Evolutionary conservation across 2,113 vertebrate genomes (phyloP).

Genomic region (Stigmatopora argus): DNA sequence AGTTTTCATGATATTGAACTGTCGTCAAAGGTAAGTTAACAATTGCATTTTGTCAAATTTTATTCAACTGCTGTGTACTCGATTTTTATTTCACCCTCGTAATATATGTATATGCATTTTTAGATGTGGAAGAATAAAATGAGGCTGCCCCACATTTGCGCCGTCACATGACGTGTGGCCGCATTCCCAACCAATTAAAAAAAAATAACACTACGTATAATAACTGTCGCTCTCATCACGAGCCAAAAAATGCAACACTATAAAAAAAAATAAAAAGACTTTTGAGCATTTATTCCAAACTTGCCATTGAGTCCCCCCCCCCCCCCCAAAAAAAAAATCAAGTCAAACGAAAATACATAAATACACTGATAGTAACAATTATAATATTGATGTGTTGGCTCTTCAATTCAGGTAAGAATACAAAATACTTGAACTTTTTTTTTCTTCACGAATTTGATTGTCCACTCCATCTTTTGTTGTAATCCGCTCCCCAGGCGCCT

Average conservation of each 20-base stretch:
- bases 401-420: slow-evolving; percentile 13
- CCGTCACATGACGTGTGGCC: slow-evolving; percentile 49
- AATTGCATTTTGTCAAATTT: no score
- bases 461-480: slow-evolving; percentile 60
- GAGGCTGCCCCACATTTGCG: no score
- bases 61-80: no score
- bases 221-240: background rate
- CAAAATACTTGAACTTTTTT: background rate
- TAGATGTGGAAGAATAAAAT: no score
- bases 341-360: slow-evolving; percentile 2
- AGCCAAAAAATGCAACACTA: slow-evolving; percentile 7
- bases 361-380: background rate
- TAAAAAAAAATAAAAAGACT: slow-evolving; percentile 1
- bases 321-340: slow-evolving; percentile 22
- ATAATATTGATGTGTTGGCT: background rate
- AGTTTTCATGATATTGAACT: no score
- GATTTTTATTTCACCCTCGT: no score
- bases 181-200: slow-evolving; percentile 53
- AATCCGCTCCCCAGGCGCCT: slow-evolving; percentile 94
- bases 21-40: no score
- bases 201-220: slow-evolving; percentile 48
- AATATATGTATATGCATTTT: no score
- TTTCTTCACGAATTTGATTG: slow-evolving; percentile 58
- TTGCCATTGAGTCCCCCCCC: slow-evolving; percentile 43
- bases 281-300: slow-evolving; percentile 72